phyloP scores from a whole-genome alignment of 2,113 vertebrate genomes.

The Pachycephala philippinensis region DNA sequence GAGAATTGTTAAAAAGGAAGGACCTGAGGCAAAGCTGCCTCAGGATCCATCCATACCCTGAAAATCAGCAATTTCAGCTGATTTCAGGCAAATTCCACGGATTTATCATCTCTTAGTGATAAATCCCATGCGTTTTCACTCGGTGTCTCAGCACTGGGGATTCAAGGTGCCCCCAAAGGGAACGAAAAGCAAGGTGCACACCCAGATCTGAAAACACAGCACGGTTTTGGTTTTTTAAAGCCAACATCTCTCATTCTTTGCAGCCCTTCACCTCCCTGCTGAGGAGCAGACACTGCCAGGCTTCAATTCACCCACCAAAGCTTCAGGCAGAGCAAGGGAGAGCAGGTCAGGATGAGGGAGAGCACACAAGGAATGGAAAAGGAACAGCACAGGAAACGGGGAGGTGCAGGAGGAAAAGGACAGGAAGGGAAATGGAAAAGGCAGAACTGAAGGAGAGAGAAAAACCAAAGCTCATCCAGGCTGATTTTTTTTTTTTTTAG shows the following conservation, averaged over 20 bases:
- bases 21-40: background rate
- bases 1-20: background rate
- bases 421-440: background rate
- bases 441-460: background rate
- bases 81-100: background rate
- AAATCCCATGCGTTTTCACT: background rate
- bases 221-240: background rate
- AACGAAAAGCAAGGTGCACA: background rate
- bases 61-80: background rate
- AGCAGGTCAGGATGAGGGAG: background rate
- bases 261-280: background rate
- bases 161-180: background rate
- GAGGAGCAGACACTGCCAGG: background rate
- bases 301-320: background rate
- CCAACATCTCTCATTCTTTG: background rate
- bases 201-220: background rate
- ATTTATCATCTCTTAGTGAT: background rate
- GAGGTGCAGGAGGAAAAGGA: background rate
- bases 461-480: background rate
- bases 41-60: background rate
- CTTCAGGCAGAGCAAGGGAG: background rate
- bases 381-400: background rate
- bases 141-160: background rate
- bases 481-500: fast-evolving
- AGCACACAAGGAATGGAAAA: fast-evolving